A percentile compares a stretch with the other conserved stretches of the same genome.
Conservation (phyloP, 2,888 invertebrate genomes). For the Frankliniella fusca region DNA sequence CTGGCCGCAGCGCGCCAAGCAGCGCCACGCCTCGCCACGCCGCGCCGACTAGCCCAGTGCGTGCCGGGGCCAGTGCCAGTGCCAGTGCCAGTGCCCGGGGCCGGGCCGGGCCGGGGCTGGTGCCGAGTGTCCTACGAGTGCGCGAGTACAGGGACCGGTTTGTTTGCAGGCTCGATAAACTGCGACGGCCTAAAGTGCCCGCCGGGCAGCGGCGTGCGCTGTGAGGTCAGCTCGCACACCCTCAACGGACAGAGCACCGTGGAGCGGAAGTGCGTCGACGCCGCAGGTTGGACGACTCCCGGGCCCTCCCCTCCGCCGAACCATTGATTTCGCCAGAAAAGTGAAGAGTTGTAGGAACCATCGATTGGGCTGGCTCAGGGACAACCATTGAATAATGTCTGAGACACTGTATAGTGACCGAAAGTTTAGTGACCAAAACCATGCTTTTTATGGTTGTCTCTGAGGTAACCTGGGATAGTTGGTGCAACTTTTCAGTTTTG, state of each 20-base stretch:
- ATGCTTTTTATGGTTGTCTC: not conserved
- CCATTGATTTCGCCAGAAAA: not conserved
- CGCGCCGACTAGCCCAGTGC: not conserved
- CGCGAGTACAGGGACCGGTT: not conserved
- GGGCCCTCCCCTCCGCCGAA: not conserved
- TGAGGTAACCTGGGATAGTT: not conserved
- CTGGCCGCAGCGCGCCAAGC: no score
- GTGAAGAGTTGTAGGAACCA: no score
- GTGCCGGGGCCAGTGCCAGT: not conserved
- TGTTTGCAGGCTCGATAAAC: conserved; percentile 7
- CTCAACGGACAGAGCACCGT: not conserved
- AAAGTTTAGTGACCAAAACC: no score
- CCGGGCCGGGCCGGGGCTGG: not conserved
- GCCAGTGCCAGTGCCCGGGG: not conserved
- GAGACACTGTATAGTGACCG: no score
- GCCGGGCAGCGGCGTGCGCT: not conserved
- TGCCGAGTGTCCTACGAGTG: not conserved
- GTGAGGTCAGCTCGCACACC: not conserved
- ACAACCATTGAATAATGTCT: no score
- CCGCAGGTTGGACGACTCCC: not conserved
- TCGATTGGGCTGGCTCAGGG: no score
- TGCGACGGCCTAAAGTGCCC: conserved; percentile 15
- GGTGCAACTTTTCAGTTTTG: not conserved
- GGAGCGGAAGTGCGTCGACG: not conserved
- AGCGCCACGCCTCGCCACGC: not conserved